Percentiles rank a stretch among this genome's conserved stretches.
phyloP scores from a whole-genome alignment of 2,888 invertebrate genomes.

The Diarsia rubi region DNA sequence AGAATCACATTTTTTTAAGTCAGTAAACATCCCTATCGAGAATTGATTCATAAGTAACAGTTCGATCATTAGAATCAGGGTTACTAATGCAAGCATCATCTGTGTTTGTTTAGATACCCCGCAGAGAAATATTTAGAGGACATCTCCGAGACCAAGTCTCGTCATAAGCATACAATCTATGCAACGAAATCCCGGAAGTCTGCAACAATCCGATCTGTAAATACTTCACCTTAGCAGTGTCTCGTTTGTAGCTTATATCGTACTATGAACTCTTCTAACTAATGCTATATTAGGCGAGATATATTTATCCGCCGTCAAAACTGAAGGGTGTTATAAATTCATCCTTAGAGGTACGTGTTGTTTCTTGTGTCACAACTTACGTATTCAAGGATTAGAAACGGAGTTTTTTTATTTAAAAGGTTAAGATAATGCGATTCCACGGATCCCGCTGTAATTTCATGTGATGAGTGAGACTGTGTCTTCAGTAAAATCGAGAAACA shows the following conservation, averaged over 20 bases:
- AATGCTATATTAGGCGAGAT: conserved; percentile 51
- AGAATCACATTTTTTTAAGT: no score
- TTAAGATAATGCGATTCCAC: conserved; percentile 24
- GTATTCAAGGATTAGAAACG: conserved; percentile 28
- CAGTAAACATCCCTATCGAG: no score
- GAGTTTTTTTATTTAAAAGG: conserved; percentile 16
- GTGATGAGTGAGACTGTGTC: conserved; percentile 30
- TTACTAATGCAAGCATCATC: not conserved
- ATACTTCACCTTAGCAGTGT: conserved; percentile 51
- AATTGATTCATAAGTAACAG: not conserved
- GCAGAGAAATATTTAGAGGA: conserved; percentile 38
- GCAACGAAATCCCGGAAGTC: conserved; percentile 55
- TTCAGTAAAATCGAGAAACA: conserved; percentile 9
- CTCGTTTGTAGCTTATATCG: conserved; percentile 56
- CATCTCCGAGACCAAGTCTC: not conserved
- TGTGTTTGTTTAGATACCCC: conserved; percentile 20
- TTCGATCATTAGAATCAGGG: conserved; percentile 1
- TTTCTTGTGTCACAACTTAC: conserved; percentile 53
- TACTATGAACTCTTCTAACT: conserved; percentile 64
- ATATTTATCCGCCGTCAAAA: conserved; percentile 64
- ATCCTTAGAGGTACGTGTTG: conserved; percentile 43
- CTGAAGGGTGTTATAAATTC: conserved; percentile 64
- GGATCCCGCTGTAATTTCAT: conserved; percentile 14
- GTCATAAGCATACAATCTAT: conserved; percentile 23
- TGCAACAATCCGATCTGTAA: conserved; percentile 56